Conservation (phyloP, 2,888 invertebrate species). For the Chymomyza caudatula region DNA sequence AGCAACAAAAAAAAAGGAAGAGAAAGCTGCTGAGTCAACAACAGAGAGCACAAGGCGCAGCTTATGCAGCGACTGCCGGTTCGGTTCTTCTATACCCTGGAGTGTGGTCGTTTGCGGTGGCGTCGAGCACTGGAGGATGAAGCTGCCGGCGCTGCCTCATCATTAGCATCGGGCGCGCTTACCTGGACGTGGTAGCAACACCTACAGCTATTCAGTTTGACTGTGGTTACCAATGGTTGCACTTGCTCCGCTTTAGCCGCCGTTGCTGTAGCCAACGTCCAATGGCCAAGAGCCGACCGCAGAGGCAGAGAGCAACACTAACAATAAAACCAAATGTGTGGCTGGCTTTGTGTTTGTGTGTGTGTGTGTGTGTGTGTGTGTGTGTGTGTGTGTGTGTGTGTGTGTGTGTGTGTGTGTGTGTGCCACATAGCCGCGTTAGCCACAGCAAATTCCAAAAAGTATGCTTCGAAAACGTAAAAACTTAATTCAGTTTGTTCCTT, state of each 20-base stretch:
- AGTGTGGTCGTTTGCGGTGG: constrained; percentile 20
- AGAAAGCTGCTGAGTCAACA: constrained; percentile 38
- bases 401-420: constrained; percentile 1
- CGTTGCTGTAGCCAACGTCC: not conserved
- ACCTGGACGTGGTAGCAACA: constrained; percentile 11
- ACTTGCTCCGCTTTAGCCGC: not conserved
- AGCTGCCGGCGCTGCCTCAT: constrained; percentile 40
- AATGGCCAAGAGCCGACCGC: not conserved
- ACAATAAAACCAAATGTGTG: constrained; percentile 66
- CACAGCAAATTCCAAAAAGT: constrained; percentile 25
- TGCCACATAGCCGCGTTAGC: not conserved
- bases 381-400: constrained; percentile 37
- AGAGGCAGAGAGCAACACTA: constrained; percentile 30
- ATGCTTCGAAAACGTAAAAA: constrained; percentile 39
- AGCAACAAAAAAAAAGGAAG: constrained; percentile 4
- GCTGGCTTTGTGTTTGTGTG: constrained; percentile 13
- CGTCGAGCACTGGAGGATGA: not conserved
- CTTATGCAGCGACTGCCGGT: not conserved
- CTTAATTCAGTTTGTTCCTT: constrained; percentile 61
- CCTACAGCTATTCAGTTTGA: not conserved
- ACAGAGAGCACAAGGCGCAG: not conserved
- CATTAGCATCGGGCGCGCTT: constrained; percentile 51
- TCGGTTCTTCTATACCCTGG: not conserved
- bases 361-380: constrained; percentile 3
- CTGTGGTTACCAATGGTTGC: not conserved